Base-by-base conservation (phyloP, 2,888 invertebrate species). In the Diarsia rubi region DNA sequence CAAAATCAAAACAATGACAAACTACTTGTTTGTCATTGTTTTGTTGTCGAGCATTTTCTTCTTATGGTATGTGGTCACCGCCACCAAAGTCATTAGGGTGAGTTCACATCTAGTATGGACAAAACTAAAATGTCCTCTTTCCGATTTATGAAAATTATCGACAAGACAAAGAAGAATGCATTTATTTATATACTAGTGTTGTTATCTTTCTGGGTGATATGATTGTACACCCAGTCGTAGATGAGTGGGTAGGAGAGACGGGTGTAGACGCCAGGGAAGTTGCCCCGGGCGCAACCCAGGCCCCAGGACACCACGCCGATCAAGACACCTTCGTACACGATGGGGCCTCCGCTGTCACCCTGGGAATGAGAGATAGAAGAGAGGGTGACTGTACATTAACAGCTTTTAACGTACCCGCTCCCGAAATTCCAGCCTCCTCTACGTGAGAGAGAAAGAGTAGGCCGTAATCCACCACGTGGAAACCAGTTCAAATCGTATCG, bases 271-370 rank as follows among this genome's bases (percentile, higher is more conserved):
- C 97, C 97, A 3, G 97, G 97, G 90, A 96, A 97, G 91, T 96
- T 96, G 12, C 96, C 96, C 2, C 96, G 90, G 0, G 97, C 96
- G 69, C 96, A 96, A 12, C 96, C 96, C 4, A 96, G 91, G 0
- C 96, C 96, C 96, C 96, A 96, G 0, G 96, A 96, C 27, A 96
- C 96, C 52, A 96, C 94, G n/a, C 96, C 96, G 73, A 96, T 95
- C 3, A 95, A 92, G 0, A 94, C 91, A 0, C 96, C 96, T n/a
- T 95, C 92, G 77, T 91, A 92, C 0, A 96, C 95, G 70, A 97
- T 93, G 0, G 97, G 97, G 0, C 97, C 97, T 0, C 97, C 97
- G 63, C 97, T 97, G 85, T 97, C 97, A 0, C 97, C 97, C 97
- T 97, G 88, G 0, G 78, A 87, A n/a, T 27, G 19, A 31, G 2